Evolutionary conservation across 2,797 vertebrate genomes (phyloP).

Genomic region (Somateria mollissima): DNA sequence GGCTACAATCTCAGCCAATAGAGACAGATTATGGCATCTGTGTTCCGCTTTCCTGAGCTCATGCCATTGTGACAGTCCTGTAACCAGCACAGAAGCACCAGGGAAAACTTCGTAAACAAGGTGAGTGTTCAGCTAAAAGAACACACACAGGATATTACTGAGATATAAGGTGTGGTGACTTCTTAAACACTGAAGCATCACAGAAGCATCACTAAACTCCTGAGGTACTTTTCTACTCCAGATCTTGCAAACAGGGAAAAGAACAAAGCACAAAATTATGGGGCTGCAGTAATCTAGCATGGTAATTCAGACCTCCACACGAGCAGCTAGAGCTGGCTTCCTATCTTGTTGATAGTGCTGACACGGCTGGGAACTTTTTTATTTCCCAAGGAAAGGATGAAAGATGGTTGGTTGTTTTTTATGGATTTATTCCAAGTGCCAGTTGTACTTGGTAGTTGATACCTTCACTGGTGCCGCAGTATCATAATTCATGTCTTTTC

Average conservation of each 20-base stretch:
- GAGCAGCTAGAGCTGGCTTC: background rate
- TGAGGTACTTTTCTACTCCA: background rate
- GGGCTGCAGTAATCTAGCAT: background rate
- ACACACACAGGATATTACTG: background rate
- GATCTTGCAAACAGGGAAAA: background rate
- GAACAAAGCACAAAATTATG: background rate
- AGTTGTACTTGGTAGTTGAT: background rate
- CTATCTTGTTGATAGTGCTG: background rate
- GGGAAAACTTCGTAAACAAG: background rate
- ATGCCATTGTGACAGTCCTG: background rate
- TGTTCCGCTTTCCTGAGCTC: background rate
- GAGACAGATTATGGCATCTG: background rate
- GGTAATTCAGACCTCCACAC: background rate
- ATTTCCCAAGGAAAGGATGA: background rate
- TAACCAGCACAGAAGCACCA: background rate
- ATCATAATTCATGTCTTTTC: background rate
- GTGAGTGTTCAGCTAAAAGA: background rate
- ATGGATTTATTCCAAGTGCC: background rate
- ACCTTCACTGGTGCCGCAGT: rapidly evolving
- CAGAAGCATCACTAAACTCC: background rate
- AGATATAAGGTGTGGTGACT: background rate
- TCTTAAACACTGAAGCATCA: background rate
- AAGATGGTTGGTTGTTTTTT: background rate
- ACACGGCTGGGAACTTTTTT: background rate
- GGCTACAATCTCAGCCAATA: background rate